Evolutionary conservation across 2,888 invertebrate species (phyloP), one percentile per base, ranked within the genome.

Genomic region (Chesias legatella): DNA sequence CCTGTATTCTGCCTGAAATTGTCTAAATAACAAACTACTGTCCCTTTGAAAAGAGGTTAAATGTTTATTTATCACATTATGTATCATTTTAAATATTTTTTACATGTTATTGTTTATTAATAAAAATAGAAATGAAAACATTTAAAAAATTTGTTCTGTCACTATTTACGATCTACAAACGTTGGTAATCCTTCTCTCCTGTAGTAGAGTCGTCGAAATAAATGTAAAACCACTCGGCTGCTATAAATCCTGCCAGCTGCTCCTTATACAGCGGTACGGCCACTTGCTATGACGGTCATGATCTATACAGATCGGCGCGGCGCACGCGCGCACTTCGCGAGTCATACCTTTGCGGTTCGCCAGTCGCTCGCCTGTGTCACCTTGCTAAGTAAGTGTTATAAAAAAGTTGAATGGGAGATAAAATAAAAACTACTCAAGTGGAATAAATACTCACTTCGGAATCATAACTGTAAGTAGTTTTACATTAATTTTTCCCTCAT

Each of bases 321-420:
- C 65, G 73, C 70, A 73, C 58, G 43, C 42, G 65, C 68, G 72
- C 66, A 58, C 56, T 43, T 56, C 47, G 42, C 46, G 64, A 77
- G 77, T 76, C 66, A 65, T 58, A 60, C 65, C 55, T 50, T 53
- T 42, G 48, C 56, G 58, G 58, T 58, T 58, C 56, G 59, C 55
- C 63, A 58, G 65, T 51, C 68, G 63, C 67, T 55, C 58, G 67
- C 61, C 51, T 60, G 42, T 32, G 55, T 47, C 50, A 42, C 49
- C 39, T 56, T 52, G 43, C 41, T 35, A 31, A 32, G 3, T 22
- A 20, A 45, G 40, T 40, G 36, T n/a, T 7, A 38, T 43, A 32
- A 53, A 48, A 48, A 51, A 34, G 40, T 50, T 66, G 53, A 57
- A 61, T 64, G 62, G 56, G 32, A 59, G 27, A 56, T 41, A 29